phyloP scores from a whole-genome alignment of 2,797 vertebrate species.

The Trachurus trachurus region DNA sequence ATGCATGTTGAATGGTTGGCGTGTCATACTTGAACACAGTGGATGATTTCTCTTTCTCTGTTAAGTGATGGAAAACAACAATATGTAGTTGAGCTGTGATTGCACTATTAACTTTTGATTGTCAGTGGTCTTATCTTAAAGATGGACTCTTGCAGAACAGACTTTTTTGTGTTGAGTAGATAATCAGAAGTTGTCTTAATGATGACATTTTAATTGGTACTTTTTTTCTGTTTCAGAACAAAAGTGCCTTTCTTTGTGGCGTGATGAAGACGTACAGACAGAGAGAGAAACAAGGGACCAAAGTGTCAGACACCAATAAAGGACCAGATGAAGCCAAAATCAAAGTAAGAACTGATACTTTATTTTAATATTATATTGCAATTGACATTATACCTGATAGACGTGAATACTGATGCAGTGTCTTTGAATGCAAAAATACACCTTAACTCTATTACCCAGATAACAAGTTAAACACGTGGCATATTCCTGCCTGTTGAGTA shows the following conservation, averaged over 20 bases:
- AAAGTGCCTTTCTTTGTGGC: slow-evolving; percentile 99
- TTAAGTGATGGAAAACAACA: neutral
- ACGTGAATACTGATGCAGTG: neutral
- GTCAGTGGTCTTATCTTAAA: neutral
- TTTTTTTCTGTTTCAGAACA: slow-evolving; percentile 89
- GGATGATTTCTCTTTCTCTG: slow-evolving; percentile 3
- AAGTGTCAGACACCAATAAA: slow-evolving; percentile 99
- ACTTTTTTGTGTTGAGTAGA: neutral
- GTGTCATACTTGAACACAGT: neutral
- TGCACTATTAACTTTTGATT: slow-evolving; percentile 10
- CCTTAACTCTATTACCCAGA: neutral
- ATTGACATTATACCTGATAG: neutral
- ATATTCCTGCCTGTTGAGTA: neutral
- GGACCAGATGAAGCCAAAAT: slow-evolving; percentile 99
- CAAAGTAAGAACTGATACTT: slow-evolving; percentile 83
- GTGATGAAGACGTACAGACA: slow-evolving; percentile 99
- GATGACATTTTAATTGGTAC: neutral
- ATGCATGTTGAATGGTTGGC: slow-evolving; percentile 51
- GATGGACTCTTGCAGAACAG: neutral
- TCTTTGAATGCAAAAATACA: neutral
- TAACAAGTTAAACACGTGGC: neutral
- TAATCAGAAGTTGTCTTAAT: neutral
- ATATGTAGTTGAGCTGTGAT: slow-evolving; percentile 12
- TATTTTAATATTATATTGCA: neutral
- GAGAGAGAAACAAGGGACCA: slow-evolving; percentile 99